Conservation (phyloP, 2,888 invertebrate species). For the Theristus sp. region DNA sequence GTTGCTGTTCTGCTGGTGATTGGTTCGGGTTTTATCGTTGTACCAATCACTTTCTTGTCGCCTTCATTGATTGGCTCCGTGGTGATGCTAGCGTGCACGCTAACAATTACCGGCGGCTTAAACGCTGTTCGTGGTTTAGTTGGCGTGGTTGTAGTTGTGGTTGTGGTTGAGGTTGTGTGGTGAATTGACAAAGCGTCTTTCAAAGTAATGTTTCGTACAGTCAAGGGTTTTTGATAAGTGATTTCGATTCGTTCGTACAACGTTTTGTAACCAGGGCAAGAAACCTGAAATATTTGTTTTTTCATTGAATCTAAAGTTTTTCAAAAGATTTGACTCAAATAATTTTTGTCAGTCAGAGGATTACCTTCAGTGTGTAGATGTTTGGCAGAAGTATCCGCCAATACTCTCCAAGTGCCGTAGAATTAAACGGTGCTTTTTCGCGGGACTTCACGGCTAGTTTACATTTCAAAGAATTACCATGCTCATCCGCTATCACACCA, state of each 20-base stretch:
- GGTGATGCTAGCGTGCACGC: neutral
- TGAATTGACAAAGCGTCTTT: too few species aligned
- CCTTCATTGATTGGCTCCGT: neutral
- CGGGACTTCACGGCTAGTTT: constrained; percentile 41
- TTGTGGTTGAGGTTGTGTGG: too few species aligned
- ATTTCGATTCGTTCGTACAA: too few species aligned
- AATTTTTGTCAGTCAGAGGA: too few species aligned
- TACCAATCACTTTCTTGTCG: neutral
- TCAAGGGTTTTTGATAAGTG: neutral
- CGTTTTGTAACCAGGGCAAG: too few species aligned
- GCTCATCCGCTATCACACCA: constrained; percentile 59
- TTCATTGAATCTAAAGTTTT: too few species aligned
- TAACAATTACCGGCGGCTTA: too few species aligned
- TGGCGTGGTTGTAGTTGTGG: too few species aligned
- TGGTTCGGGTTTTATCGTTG: neutral
- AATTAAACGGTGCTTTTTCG: constrained; percentile 25
- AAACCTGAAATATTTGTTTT: too few species aligned
- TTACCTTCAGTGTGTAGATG: constrained; percentile 61
- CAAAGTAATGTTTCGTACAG: neutral
- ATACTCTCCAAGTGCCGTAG: constrained; percentile 53
- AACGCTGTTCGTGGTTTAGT: too few species aligned
- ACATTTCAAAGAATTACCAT: constrained; percentile 56
- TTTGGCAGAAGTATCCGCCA: constrained; percentile 78
- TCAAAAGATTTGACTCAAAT: too few species aligned
- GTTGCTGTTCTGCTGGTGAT: neutral